Percentiles rank a stretch among this genome's conserved stretches.
Conservation (phyloP, 2,888 invertebrate species). For the Acrocyrtus sp. region DNA sequence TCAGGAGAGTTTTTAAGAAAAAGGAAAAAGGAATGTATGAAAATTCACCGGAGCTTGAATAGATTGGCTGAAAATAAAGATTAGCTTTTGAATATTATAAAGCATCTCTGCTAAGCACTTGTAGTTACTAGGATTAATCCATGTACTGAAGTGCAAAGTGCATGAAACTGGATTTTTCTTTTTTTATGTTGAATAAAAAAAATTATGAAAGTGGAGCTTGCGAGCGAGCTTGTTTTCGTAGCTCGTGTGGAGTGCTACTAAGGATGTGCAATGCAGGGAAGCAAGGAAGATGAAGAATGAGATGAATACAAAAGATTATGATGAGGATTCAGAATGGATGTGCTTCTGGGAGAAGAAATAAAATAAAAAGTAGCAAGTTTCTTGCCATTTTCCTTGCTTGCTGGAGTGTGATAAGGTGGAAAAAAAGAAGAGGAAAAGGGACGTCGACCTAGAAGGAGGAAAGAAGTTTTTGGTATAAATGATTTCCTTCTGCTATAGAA, state of each 20-base stretch:
- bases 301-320: constrained; percentile 20
- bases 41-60: constrained; percentile 35
- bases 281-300: constrained; percentile 15
- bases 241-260: neutral
- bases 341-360: no score
- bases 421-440: constrained; percentile 3
- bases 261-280: neutral
- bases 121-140: neutral
- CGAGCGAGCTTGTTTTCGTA: constrained; percentile 8
- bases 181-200: neutral
- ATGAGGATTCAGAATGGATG: constrained; percentile 16
- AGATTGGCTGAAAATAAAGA: neutral
- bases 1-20: no score
- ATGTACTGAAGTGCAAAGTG: constrained; percentile 22
- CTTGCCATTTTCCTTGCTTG: constrained; percentile 23
- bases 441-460: constrained; percentile 17
- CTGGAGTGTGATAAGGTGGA: constrained; percentile 22
- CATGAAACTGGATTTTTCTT: constrained; percentile 21
- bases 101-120: neutral
- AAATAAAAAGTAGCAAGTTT: no score
- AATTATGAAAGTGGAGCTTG: neutral
- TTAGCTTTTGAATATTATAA: neutral
- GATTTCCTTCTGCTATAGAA: neutral
- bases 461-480: neutral
- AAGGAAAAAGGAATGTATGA: neutral